Evolutionary conservation across 2,888 invertebrate species (phyloP).

Genomic region (Empis livida): DNA sequence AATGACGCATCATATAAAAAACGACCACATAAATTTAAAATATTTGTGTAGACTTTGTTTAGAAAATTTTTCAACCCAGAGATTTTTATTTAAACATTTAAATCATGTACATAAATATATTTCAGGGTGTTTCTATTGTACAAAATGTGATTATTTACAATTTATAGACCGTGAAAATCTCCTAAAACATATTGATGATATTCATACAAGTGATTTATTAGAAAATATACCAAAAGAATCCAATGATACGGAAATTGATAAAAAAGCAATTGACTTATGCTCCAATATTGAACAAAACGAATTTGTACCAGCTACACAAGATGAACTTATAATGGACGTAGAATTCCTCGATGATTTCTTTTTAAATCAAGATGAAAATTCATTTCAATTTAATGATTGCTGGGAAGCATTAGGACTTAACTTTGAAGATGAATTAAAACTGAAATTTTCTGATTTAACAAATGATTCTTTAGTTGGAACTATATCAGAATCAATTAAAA

Average conservation of each 20-base stretch:
- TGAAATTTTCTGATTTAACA: not conserved
- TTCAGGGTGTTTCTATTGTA: too few relatives aligned
- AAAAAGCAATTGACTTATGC: conserved; percentile 7
- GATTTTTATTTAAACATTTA: conserved; percentile 13
- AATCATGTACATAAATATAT: too few relatives aligned
- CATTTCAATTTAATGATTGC: conserved; percentile 19
- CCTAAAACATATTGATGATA: not conserved
- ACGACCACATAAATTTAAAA: conserved; percentile 10
- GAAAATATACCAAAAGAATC: conserved; percentile 6
- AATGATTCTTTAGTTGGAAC: not conserved
- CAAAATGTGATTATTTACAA: too few relatives aligned
- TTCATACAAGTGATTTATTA: not conserved
- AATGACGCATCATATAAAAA: conserved; percentile 11
- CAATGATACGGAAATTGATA: conserved; percentile 3
- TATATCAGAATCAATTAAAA: not conserved
- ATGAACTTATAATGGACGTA: conserved; percentile 16
- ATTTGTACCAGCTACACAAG: conserved; percentile 6
- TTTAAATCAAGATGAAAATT: conserved; percentile 16
- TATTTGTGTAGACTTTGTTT: conserved; percentile 13
- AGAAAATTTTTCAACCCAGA: conserved; percentile 12
- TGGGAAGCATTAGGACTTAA: conserved; percentile 19
- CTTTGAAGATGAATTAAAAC: conserved; percentile 16
- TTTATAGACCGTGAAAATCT: not conserved
- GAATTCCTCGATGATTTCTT: conserved; percentile 21
- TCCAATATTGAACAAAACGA: conserved; percentile 8